phyloP scores from a whole-genome alignment of 1,140 invertebrate genomes.

The Lethrus apterus region DNA sequence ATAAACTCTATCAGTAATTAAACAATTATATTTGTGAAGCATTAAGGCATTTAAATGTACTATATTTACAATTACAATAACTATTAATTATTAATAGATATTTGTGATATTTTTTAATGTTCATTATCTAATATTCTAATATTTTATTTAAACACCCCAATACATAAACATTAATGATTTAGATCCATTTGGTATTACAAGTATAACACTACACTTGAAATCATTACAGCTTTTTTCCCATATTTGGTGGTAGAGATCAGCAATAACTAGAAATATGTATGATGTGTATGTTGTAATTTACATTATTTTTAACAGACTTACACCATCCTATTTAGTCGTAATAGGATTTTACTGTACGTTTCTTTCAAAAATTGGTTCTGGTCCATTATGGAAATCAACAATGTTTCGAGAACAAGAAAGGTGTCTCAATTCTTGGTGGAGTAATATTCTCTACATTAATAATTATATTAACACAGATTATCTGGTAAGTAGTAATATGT shows the following conservation, averaged over 20 bases:
- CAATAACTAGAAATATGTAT: background rate
- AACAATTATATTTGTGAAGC: no score
- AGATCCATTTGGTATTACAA: background rate
- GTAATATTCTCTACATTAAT: slow-evolving; percentile 76
- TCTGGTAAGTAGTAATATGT: slow-evolving; percentile 48
- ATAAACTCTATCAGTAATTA: no score
- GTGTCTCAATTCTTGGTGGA: slow-evolving; percentile 73
- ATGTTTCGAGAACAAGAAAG: slow-evolving; percentile 53
- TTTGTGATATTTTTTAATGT: no score
- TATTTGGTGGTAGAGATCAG: no score
- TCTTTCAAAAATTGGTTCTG: slow-evolving; percentile 54
- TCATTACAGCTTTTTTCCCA: no score
- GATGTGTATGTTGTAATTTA: background rate
- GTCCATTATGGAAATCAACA: slow-evolving; percentile 58
- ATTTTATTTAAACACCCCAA: no score
- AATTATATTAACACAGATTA: slow-evolving; percentile 66
- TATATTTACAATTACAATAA: no score
- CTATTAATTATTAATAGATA: no score
- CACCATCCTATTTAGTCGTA: slow-evolving; percentile 60
- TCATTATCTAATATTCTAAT: no score
- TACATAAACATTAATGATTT: no score
- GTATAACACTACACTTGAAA: background rate
- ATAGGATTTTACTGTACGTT: slow-evolving; percentile 63
- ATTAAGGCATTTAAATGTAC: no score
- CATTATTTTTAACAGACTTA: slow-evolving; percentile 48